phyloP scores from a whole-genome alignment of 2,888 invertebrate genomes.

The Carterocephalus palaemon region DNA sequence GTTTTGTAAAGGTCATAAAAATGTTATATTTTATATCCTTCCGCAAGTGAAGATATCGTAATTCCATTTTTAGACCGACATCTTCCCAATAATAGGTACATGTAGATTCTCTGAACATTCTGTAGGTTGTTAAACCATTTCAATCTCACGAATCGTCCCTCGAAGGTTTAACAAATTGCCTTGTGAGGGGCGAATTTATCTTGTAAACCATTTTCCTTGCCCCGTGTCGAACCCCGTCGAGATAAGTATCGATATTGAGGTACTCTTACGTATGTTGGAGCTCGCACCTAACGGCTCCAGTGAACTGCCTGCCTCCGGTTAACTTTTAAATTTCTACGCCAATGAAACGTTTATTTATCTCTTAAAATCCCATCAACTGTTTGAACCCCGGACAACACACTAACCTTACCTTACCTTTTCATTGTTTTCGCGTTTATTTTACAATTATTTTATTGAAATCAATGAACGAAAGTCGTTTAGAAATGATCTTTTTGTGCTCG shows the following conservation, averaged over 20 bases:
- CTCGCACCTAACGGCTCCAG: conserved; percentile 58
- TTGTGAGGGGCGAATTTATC: conserved; percentile 46
- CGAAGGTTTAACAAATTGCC: conserved; percentile 29
- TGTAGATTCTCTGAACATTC: background rate
- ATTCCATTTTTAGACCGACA: no score
- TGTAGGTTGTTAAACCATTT: conserved; percentile 29
- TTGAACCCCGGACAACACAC: no score
- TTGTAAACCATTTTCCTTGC: conserved; percentile 45
- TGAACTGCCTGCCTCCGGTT: conserved; percentile 48
- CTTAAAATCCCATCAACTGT: no score
- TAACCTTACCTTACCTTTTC: no score
- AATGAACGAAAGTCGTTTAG: background rate
- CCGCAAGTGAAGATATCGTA: no score
- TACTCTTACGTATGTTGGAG: no score
- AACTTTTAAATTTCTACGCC: conserved; percentile 46
- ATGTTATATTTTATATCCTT: no score
- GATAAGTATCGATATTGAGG: conserved; percentile 39
- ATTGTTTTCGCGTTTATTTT: conserved; percentile 11
- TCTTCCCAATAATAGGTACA: background rate
- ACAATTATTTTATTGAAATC: conserved; percentile 7
- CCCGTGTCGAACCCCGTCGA: conserved; percentile 17
- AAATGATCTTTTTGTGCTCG: conserved; percentile 8
- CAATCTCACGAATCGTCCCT: conserved; percentile 13
- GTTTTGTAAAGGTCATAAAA: no score
- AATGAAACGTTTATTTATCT: conserved; percentile 1